Evolutionary conservation across 1,140 invertebrate species (phyloP), one percentile per base, ranked within the genome.

Genomic region (Heliconius congener): DNA sequence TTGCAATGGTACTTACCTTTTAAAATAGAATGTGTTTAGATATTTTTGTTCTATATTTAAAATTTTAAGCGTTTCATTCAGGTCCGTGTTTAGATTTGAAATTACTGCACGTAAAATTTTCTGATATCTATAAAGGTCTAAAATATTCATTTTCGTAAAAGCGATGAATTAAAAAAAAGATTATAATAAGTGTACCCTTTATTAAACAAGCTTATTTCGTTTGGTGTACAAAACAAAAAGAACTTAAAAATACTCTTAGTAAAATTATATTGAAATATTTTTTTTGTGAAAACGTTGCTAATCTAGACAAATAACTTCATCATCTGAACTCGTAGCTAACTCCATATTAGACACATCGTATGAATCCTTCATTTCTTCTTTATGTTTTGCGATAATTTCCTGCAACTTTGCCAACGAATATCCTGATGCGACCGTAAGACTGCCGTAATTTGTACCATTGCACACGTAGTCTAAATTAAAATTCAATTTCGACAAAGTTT

Each of bases 301-400:
- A 84, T 85, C 83, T 55, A 88, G 78, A 79, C 82, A 90, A 60
- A 90, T 75, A 5, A 90, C 80, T 77, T 86, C 82, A 2, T 85
- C 82, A 71, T 86, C 84, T 34, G 81, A 82, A 34, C 85, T 82
- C 1, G 82, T 70, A 1, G 71, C 81, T 18, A 81, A 37, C 77
- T 94, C 92, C 93, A 94, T 94, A 78, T 91, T 93, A 9, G 87
- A 84, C 0, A 93, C 88, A 76, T 87, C 88, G 46, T 92, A 92
- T 27, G 81, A 88, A 73, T 94, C 93, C 5, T 57, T 86, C 42
- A 82, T 74, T 82, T 93, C 90, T 0, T 81, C 78, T 82, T 86
- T 93, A 60, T 83, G 87, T 70, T 88, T 85, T 6, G 87, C 81
- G 0, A 94, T 86, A 9, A 87, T 57, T 1, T 89, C 87, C 16